Base-by-base conservation (phyloP, 1,140 invertebrate genomes). In the Listronotus oregonensis region DNA sequence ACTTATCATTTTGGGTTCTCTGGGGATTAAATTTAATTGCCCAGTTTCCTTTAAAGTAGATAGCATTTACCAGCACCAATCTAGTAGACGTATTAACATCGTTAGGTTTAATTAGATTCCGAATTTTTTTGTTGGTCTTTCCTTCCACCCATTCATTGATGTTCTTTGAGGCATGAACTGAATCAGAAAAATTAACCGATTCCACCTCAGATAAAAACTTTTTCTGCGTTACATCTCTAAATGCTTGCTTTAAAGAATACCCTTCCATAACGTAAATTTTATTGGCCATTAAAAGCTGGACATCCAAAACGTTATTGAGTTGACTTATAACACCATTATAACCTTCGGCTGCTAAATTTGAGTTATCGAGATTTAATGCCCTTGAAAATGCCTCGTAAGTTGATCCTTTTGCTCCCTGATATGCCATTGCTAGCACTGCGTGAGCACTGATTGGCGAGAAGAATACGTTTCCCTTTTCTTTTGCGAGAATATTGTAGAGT, bases 1-100 rank as follows among this genome's bases (percentile, higher is more conserved):
- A 75, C 79, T 74, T 77, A 87, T 90, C 50, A 73, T 72, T 63
- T 75, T 75, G 11, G 72, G 77, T 52, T 43, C 66, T 0, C 84
- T 87, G 0, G 67, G 52, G 4, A 69, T 74, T 66, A 70, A 91
- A 91, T 63, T 83, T 75, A 10, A 77, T 77, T 44, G 80, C 72
- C 89, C 89, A 91, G 15, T 78, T 79, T 40, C 88, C 90, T 82
- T 93, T 94, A 78, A 95, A 96, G 76, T 94, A 93, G 42, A 95
- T 83, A 8, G 92, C 92, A 80, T 95, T 95, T 1, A 93, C 80
- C 0, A 95, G 79, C 6, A 95, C 84, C 18, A 94, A 62, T 59
- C 80, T 83, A 67, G 85, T 87, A 27, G 81, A 70, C n/a, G 75
- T 66, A 61, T 83, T 70, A 4, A 91, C 79, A 67, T 78, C 79